Percentiles rank a stretch among this genome's conserved stretches.
Conservation (phyloP, 2,113 vertebrate genomes). For the Cairina moschata region DNA sequence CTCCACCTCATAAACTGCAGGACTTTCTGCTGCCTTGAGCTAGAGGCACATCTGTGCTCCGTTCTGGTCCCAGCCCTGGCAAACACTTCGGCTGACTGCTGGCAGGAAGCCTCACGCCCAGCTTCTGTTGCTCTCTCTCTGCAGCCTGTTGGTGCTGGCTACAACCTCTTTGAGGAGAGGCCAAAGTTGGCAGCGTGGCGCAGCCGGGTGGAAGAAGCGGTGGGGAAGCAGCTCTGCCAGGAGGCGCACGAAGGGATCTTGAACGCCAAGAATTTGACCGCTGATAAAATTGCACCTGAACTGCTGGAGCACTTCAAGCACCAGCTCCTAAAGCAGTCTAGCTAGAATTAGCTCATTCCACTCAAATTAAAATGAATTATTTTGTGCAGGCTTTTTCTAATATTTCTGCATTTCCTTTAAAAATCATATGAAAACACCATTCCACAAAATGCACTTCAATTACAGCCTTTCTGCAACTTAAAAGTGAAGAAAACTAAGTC, state of each 20-base stretch:
- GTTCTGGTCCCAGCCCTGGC: not conserved
- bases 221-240: constrained; percentile 80
- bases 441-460: not conserved
- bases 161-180: constrained; percentile 75
- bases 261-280: constrained; percentile 8
- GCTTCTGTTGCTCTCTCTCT: not conserved
- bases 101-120: not conserved
- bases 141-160: constrained; percentile 79
- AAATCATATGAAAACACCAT: not conserved
- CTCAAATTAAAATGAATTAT: not conserved
- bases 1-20: not conserved
- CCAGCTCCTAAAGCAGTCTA: constrained; percentile 64
- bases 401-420: not conserved
- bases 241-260: constrained; percentile 77
- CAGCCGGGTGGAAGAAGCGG: constrained; percentile 72
- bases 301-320: constrained; percentile 67
- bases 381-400: not conserved
- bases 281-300: constrained; percentile 31
- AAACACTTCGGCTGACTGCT: not conserved
- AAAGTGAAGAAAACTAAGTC: not conserved
- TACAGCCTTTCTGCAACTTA: not conserved
- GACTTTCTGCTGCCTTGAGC: not conserved
- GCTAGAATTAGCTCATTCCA: not conserved
- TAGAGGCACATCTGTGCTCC: not conserved
- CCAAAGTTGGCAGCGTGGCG: constrained; percentile 80